Conservation (phyloP, 2,113 vertebrate genomes). For the Girardinichthys multiradiatus region DNA sequence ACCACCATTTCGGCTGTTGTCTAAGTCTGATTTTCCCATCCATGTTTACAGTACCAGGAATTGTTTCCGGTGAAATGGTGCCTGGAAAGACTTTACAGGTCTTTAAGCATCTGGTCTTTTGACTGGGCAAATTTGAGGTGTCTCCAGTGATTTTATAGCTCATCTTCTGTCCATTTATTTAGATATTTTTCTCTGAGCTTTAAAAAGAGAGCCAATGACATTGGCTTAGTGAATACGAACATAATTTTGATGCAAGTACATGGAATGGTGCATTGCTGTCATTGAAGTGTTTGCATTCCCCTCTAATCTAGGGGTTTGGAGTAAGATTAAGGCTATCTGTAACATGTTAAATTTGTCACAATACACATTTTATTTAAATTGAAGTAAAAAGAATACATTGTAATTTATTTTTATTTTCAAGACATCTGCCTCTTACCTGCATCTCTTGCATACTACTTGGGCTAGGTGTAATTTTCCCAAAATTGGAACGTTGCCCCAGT, state of each 20-base stretch:
- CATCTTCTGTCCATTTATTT: conserved; percentile 14
- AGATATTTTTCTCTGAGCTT: conserved; percentile 7
- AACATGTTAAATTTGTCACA: neutral
- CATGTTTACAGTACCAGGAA: conserved; percentile 61
- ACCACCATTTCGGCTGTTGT: conserved; percentile 41
- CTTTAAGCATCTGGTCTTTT: conserved; percentile 53
- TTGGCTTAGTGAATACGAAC: neutral
- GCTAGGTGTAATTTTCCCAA: conserved; percentile 46
- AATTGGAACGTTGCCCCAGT: conserved; percentile 63
- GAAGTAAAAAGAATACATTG: too few species aligned
- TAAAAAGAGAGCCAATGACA: conserved; percentile 3
- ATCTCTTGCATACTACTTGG: conserved; percentile 80
- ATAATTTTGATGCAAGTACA: conserved; percentile 20
- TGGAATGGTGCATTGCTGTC: conserved; percentile 36
- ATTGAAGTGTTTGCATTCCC: conserved; percentile 8
- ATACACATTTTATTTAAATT: neutral
- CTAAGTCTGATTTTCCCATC: conserved; percentile 35
- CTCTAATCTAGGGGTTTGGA: neutral
- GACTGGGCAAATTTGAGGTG: conserved; percentile 16
- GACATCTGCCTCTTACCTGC: conserved; percentile 71
- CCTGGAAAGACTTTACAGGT: conserved; percentile 53
- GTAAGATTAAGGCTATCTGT: too few species aligned
- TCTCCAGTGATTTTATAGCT: conserved; percentile 12
- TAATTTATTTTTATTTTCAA: too few species aligned
- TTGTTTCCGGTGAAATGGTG: conserved; percentile 47